Conservation (phyloP, 1,140 invertebrate species). For the Aethina tumida region DNA sequence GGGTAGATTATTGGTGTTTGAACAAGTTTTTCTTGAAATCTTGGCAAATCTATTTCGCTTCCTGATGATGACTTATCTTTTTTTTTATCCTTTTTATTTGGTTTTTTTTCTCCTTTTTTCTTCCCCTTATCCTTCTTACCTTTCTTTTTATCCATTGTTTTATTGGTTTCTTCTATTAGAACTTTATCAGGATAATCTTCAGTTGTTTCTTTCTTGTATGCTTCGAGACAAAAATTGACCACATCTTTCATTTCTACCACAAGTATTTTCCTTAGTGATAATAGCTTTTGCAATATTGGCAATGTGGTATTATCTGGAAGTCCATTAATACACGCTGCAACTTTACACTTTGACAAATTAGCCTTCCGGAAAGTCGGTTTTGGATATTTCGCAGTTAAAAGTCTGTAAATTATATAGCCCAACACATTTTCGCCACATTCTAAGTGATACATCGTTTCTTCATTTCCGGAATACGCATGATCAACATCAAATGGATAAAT, state of each 20-base stretch:
- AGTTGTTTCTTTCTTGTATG: slow-evolving; percentile 43
- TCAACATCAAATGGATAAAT: slow-evolving; percentile 31
- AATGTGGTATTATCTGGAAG: slow-evolving; percentile 36
- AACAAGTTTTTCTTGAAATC: slow-evolving; percentile 25
- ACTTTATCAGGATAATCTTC: slow-evolving; percentile 34
- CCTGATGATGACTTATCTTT: slow-evolving; percentile 1
- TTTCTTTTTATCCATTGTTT: slow-evolving; percentile 12
- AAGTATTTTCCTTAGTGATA: slow-evolving; percentile 38
- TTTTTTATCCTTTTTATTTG: slow-evolving; percentile 5
- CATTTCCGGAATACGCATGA: slow-evolving; percentile 7
- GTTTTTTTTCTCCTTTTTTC: slow-evolving; percentile 19
- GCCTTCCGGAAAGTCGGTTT: slow-evolving; percentile 31
- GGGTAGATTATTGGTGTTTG: slow-evolving; percentile 46
- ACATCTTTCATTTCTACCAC: slow-evolving; percentile 43
- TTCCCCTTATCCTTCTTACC: slow-evolving; percentile 6
- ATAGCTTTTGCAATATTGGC: slow-evolving; percentile 37
- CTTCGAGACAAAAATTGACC: slow-evolving; percentile 44
- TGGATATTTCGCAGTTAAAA: slow-evolving; percentile 46
- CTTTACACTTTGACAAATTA: slow-evolving; percentile 31
- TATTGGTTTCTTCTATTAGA: slow-evolving; percentile 6
- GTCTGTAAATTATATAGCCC: slow-evolving; percentile 44
- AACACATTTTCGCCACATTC: slow-evolving; percentile 35
- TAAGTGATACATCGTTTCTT: slow-evolving; percentile 13
- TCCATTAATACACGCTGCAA: slow-evolving; percentile 41
- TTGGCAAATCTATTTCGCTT: not conserved